A percentile compares a stretch with the other conserved stretches of the same genome.
Conservation (phyloP, 2,888 invertebrate species). For the Meiosimyza platycephala region DNA sequence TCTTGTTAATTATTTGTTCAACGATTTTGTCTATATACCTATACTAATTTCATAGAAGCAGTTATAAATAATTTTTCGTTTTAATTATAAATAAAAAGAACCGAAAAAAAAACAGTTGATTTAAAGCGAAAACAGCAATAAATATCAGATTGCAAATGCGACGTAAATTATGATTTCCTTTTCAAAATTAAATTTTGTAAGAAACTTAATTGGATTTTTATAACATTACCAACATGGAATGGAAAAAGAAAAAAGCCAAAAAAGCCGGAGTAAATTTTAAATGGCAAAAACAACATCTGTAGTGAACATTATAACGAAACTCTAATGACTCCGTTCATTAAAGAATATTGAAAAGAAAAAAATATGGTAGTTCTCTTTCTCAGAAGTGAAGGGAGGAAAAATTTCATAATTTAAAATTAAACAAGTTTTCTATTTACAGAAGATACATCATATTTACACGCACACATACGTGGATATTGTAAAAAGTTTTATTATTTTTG, state of each 20-base stretch:
- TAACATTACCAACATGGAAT: not conserved
- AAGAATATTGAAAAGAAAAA: slow-evolving; percentile 3
- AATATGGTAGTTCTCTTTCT: not conserved
- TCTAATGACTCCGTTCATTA: slow-evolving; percentile 4
- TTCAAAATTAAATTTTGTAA: slow-evolving; percentile 8
- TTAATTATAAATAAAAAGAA: too few species aligned
- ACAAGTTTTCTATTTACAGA: not conserved
- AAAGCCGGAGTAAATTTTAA: not conserved
- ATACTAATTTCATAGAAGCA: too few species aligned
- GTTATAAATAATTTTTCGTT: too few species aligned
- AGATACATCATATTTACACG: too few species aligned
- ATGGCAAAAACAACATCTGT: slow-evolving; percentile 10
- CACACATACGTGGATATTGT: too few species aligned
- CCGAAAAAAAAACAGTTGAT: too few species aligned
- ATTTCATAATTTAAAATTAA: not conserved
- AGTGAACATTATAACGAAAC: not conserved
- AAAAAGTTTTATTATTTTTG: not conserved
- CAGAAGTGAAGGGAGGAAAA: not conserved
- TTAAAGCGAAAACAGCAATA: not conserved
- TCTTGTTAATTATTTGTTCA: too few species aligned
- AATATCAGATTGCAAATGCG: slow-evolving; percentile 1
- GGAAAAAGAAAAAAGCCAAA: not conserved
- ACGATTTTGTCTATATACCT: too few species aligned
- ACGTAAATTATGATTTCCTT: slow-evolving; percentile 11
- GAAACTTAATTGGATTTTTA: slow-evolving; percentile 8